Percentiles rank a stretch among this genome's conserved stretches.
Conservation (phyloP, 2,888 invertebrate species). For the Parnassius smintheus region DNA sequence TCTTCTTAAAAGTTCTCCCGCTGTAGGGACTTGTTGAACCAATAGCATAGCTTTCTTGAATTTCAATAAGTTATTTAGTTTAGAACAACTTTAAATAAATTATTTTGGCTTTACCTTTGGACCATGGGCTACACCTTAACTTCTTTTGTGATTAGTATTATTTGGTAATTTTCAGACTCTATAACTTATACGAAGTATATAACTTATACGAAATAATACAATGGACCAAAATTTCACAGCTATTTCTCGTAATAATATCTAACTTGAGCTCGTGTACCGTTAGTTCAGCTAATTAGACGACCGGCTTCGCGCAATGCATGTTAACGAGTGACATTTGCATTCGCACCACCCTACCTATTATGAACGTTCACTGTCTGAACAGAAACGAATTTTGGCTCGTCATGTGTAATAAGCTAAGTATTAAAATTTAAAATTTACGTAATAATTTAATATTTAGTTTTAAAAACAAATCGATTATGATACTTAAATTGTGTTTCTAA, state of each 20-base stretch:
- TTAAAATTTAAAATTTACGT: too few species aligned
- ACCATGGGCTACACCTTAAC: too few species aligned
- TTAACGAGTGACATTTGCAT: slow-evolving; percentile 79
- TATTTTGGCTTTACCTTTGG: too few species aligned
- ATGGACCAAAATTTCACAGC: slow-evolving; percentile 44
- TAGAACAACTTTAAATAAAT: too few species aligned
- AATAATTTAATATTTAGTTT: too few species aligned
- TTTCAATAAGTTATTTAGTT: too few species aligned
- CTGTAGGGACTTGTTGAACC: too few species aligned
- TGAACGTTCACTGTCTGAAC: slow-evolving; percentile 17
- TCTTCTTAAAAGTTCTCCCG: too few species aligned
- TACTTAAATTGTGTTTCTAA: too few species aligned
- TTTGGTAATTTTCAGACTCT: not conserved
- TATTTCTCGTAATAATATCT: slow-evolving; percentile 39
- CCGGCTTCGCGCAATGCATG: slow-evolving; percentile 76
- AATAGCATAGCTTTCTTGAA: too few species aligned
- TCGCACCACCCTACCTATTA: slow-evolving; percentile 40
- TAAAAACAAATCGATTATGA: too few species aligned
- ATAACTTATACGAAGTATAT: not conserved
- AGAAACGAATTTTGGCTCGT: slow-evolving; percentile 16
- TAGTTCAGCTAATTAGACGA: slow-evolving; percentile 73
- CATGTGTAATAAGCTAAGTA: not conserved
- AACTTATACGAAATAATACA: slow-evolving; percentile 11
- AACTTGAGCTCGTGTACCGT: slow-evolving; percentile 59
- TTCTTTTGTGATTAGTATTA: too few species aligned